Percentiles rank a stretch among this genome's conserved stretches.
Evolutionary conservation across 1,140 invertebrate genomes (phyloP).

Genomic region (Apis florea): DNA sequence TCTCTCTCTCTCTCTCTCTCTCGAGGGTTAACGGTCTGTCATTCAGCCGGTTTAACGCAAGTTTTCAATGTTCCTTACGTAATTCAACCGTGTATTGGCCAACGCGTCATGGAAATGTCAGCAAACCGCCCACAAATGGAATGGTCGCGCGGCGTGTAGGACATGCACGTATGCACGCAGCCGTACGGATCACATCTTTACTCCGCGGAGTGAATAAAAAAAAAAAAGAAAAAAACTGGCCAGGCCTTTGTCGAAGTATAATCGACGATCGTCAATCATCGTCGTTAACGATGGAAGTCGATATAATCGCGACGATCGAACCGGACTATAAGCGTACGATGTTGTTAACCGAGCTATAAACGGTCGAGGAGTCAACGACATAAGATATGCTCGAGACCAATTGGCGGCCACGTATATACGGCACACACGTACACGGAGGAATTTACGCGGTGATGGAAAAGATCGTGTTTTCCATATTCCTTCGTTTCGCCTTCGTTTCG

Average conservation of each 20-base stretch:
- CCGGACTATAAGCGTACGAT: background rate
- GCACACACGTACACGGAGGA: too few species aligned
- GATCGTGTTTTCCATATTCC: background rate
- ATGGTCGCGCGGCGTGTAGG: conserved; percentile 65
- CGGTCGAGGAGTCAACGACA: background rate
- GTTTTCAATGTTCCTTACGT: conserved; percentile 63
- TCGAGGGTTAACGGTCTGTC: conserved; percentile 50
- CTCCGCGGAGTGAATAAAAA: background rate
- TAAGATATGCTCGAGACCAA: background rate
- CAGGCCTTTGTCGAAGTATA: conserved; percentile 51
- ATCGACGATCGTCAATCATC: conserved; percentile 42
- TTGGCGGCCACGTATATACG: background rate
- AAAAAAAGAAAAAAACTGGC: too few species aligned
- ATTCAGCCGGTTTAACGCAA: conserved; percentile 33
- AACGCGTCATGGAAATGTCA: conserved; percentile 70
- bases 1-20: too few species aligned
- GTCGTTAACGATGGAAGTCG: conserved; percentile 8
- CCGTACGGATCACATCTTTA: conserved; percentile 54
- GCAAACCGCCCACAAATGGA: conserved; percentile 66
- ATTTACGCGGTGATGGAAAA: too few species aligned
- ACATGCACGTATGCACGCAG: conserved; percentile 57
- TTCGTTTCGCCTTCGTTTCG: too few species aligned
- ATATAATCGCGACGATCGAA: background rate
- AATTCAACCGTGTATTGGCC: conserved; percentile 63
- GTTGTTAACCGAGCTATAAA: conserved; percentile 17